phyloP scores from a whole-genome alignment of 2,888 invertebrate species.

The Brenthis daphne region DNA sequence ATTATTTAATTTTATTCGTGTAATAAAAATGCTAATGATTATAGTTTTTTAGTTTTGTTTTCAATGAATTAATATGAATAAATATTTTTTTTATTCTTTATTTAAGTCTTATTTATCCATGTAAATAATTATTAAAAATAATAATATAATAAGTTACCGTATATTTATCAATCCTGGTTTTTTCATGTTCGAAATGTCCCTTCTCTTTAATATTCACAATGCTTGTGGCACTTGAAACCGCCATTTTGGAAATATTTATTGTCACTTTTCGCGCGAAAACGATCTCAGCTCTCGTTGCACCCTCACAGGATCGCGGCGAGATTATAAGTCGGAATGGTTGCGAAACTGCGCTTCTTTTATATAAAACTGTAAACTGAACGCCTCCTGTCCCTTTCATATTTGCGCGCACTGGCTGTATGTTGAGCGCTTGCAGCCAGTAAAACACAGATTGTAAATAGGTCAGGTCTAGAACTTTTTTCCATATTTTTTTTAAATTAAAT shows the following conservation, averaged over 20 bases:
- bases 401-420: conserved; percentile 34
- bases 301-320: conserved; percentile 69
- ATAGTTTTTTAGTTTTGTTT: too few relatives aligned
- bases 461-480: conserved; percentile 12
- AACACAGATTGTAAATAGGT: conserved; percentile 26
- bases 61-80: too few relatives aligned
- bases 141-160: conserved; percentile 56
- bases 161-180: conserved; percentile 73
- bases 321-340: conserved; percentile 76
- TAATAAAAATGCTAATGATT: too few relatives aligned
- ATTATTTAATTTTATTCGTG: too few relatives aligned
- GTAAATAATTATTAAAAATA: conserved; percentile 1
- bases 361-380: conserved; percentile 61
- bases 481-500: conserved; percentile 1
- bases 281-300: conserved; percentile 66
- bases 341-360: conserved; percentile 76
- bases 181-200: conserved; percentile 69
- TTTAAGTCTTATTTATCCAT: background rate
- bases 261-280: conserved; percentile 68
- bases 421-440: conserved; percentile 12
- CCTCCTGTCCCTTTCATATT: conserved; percentile 67
- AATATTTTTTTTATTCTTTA: too few relatives aligned
- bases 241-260: conserved; percentile 59
- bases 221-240: conserved; percentile 70
- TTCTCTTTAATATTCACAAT: conserved; percentile 72